These are phyloP conservation scores for Troilus luridus DNA, from an alignment of 2,888 invertebrate genomes.

Conservation along the genomic window DNA sequence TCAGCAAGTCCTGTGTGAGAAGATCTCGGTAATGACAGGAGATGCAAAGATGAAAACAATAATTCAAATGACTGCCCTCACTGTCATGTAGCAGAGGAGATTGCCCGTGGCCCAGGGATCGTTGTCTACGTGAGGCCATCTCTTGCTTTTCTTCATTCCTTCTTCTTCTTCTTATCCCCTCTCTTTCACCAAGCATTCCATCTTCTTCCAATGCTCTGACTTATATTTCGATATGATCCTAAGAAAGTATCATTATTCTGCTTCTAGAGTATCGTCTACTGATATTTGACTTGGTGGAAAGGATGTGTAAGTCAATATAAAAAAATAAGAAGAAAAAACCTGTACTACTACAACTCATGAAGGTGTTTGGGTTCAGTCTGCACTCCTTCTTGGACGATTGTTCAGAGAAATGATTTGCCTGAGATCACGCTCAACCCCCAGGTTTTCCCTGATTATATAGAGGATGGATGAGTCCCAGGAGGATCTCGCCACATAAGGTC, in stretches of 20 bases:
- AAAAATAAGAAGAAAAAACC: too few relatives aligned
- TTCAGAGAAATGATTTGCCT: too few relatives aligned
- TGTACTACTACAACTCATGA: too few relatives aligned
- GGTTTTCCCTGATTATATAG: too few relatives aligned
- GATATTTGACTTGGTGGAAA: neutral
- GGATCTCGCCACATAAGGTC: too few relatives aligned
- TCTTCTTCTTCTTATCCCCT: neutral
- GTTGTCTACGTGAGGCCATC: constrained; percentile 28
- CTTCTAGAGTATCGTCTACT: neutral
- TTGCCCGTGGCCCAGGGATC: constrained; percentile 21
- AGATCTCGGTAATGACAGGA: neutral
- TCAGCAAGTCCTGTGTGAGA: neutral
- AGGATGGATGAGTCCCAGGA: too few relatives aligned
- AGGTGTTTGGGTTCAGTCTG: too few relatives aligned
- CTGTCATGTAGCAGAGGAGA: constrained; percentile 29
- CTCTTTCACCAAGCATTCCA: neutral
- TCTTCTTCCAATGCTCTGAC: neutral
- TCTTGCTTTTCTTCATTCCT: constrained; percentile 30
- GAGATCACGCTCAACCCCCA: too few relatives aligned
- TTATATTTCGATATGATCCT: neutral
- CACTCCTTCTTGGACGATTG: too few relatives aligned
- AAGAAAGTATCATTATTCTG: neutral
- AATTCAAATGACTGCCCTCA: neutral
- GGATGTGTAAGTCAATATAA: too few relatives aligned
- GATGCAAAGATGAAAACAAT: constrained; percentile 35